Evolutionary conservation across 2,888 invertebrate genomes (phyloP).

Genomic region (Branchellion lobata): DNA sequence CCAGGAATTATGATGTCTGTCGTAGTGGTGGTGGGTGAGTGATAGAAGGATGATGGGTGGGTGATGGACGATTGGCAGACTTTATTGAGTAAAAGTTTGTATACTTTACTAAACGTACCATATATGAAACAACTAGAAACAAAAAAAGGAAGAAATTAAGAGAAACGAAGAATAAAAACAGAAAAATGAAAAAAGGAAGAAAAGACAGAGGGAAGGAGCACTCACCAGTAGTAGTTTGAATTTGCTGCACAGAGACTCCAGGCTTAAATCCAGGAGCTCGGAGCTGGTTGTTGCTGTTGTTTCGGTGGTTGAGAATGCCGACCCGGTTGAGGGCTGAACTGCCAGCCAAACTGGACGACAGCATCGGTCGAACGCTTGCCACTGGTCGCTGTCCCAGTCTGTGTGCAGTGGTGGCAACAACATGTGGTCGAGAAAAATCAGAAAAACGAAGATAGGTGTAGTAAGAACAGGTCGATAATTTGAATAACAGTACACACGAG

Average conservation of each 20-base stretch:
- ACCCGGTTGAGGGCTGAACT: slow-evolving; percentile 50
- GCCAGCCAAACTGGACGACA: slow-evolving; percentile 64
- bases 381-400: slow-evolving; percentile 62
- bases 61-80: no score
- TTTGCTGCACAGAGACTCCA: slow-evolving; percentile 91
- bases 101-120: neutral
- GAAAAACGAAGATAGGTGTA: no score
- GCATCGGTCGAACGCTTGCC: slow-evolving; percentile 78
- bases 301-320: slow-evolving; percentile 50
- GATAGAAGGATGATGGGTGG: slow-evolving; percentile 6
- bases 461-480: no score
- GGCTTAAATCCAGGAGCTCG: slow-evolving; percentile 64
- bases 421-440: no score
- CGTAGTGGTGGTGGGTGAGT: slow-evolving; percentile 25
- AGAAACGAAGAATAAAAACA: no score
- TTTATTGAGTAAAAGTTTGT: neutral
- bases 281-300: slow-evolving; percentile 33
- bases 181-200: no score
- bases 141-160: neutral
- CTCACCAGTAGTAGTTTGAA: slow-evolving; percentile 85
- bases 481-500: no score
- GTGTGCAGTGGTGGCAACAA: no score
- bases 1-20: slow-evolving; percentile 66
- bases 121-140: neutral
- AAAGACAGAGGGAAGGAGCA: no score